A percentile compares a stretch with the other conserved stretches of the same genome.
Evolutionary conservation across 2,797 vertebrate species (phyloP).

Genomic region (Enteromius argenteus): DNA sequence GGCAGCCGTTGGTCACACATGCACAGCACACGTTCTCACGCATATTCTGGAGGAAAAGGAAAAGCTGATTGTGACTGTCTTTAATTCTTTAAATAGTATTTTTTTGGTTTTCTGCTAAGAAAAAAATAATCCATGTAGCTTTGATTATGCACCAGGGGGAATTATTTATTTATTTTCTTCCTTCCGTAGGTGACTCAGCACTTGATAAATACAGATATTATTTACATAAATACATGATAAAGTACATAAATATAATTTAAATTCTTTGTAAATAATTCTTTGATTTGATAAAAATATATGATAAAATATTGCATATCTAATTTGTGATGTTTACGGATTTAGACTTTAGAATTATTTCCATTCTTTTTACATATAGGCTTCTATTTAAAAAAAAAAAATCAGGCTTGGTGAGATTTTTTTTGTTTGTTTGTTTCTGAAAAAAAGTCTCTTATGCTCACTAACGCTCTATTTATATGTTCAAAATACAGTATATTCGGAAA

Average conservation of each 20-base stretch:
- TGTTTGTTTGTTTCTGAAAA: not conserved
- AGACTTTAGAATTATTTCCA: not conserved
- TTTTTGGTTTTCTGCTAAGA: not conserved
- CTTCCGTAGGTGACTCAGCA: not conserved
- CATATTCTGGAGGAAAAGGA: not conserved
- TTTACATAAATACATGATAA: not conserved
- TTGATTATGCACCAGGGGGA: not conserved
- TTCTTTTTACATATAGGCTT: not conserved
- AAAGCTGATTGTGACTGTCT: conserved; percentile 3
- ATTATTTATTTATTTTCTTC: not conserved
- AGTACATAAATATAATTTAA: not conserved
- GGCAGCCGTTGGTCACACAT: not conserved
- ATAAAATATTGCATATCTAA: not conserved
- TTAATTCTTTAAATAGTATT: not conserved
- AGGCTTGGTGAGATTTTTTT: rapidly evolving
- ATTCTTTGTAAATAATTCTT: not conserved
- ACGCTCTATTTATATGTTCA: not conserved
- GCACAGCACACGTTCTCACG: not conserved
- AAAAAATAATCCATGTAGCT: not conserved
- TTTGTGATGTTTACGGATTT: not conserved
- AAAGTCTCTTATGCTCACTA: not conserved
- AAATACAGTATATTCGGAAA: not conserved
- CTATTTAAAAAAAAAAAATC: not conserved
- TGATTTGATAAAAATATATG: not conserved
- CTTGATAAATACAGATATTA: not conserved